These are phyloP conservation scores for Parazoanthus swiftii DNA, from an alignment of 92 coral and sea anemone genomes.

Conservation along the genomic window DNA sequence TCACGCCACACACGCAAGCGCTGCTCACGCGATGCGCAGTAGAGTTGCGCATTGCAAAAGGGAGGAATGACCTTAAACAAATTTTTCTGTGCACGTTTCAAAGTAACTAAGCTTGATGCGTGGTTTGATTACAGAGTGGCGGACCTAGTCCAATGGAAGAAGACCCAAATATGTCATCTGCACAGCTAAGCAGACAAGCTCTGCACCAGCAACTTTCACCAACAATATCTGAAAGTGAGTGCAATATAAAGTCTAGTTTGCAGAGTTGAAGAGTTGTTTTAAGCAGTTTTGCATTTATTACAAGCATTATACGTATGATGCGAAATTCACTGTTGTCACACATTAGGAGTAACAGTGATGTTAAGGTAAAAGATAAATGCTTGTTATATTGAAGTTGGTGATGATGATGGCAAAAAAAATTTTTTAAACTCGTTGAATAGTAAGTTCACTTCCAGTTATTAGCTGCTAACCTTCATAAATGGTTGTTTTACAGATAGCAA, in stretches of 20 bases:
- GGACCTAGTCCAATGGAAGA: constrained; percentile 45
- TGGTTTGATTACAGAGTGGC: constrained; percentile 28
- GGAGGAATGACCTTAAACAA: no score
- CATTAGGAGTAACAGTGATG: no score
- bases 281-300: no score
- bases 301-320: no score
- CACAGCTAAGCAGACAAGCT: constrained; percentile 37
- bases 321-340: no score
- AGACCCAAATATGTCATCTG: constrained; percentile 33
- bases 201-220: constrained; percentile 39
- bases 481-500: constrained; percentile 47
- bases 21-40: no score
- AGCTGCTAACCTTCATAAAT: not conserved
- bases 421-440: not conserved
- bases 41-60: no score
- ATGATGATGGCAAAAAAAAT: not conserved
- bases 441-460: not conserved
- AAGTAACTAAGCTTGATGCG: not conserved
- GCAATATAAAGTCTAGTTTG: not conserved
- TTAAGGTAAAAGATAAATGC: not conserved
- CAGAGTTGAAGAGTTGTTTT: not conserved
- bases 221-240: constrained; percentile 44
- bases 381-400: not conserved
- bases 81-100: not conserved
- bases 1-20: no score